Evolutionary conservation across 2,888 invertebrate species (phyloP).

Genomic region (Neocrepidodera transversa): DNA sequence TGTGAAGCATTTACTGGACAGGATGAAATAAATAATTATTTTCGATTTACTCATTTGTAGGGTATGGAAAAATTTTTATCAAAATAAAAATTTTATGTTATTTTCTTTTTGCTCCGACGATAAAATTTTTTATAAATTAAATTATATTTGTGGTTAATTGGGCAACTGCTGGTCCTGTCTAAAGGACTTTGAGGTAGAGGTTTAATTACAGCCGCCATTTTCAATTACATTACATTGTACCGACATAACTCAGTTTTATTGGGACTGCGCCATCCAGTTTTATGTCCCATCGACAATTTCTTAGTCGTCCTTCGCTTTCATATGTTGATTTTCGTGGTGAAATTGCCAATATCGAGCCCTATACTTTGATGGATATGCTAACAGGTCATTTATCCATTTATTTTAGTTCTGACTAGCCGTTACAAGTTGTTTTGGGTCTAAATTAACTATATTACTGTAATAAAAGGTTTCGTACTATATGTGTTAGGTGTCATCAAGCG

Average conservation of each 20-base stretch:
- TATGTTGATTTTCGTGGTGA: constrained; percentile 17
- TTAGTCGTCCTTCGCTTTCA: constrained; percentile 4
- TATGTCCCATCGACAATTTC: constrained; percentile 18
- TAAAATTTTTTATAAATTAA: too few species aligned
- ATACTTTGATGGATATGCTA: neutral
- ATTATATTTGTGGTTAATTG: too few species aligned
- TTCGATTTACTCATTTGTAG: too few species aligned
- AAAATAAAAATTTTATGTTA: too few species aligned
- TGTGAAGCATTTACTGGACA: too few species aligned
- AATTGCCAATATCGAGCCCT: neutral
- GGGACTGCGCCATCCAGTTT: constrained; percentile 13
- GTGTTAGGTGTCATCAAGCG: too few species aligned
- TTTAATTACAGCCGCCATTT: constrained; percentile 39
- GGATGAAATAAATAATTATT: too few species aligned
- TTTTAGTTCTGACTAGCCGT: neutral
- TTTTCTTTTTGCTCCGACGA: too few species aligned
- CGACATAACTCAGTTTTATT: constrained; percentile 34
- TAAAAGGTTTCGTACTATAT: too few species aligned
- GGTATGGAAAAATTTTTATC: too few species aligned
- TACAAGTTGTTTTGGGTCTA: too few species aligned
- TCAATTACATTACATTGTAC: constrained; percentile 35
- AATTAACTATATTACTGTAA: neutral
- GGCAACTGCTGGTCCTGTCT: constrained; percentile 6
- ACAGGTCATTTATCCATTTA: neutral
- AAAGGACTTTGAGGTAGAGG: constrained; percentile 24